Evolutionary conservation across 2,113 vertebrate genomes (phyloP).

Genomic region (Pangasianodon gigas): DNA sequence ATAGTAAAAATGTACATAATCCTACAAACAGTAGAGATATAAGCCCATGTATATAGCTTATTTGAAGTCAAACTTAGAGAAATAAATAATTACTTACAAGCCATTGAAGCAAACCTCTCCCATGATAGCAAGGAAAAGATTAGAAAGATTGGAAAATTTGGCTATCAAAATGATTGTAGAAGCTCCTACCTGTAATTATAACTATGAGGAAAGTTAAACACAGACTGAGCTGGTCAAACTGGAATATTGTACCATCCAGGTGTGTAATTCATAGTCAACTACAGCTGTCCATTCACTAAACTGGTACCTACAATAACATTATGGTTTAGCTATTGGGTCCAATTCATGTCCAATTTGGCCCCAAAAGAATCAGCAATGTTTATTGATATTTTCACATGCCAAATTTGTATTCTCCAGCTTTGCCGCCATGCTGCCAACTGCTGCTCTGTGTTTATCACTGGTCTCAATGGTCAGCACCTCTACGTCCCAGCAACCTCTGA

Average conservation of each 20-base stretch:
- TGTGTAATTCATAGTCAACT: not conserved
- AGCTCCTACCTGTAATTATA: not conserved
- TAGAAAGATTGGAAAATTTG: not conserved
- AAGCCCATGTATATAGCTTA: not conserved
- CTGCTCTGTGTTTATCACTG: constrained; percentile 45
- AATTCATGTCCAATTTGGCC: not conserved
- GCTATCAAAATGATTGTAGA: not conserved
- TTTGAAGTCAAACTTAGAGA: not conserved
- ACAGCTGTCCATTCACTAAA: not conserved
- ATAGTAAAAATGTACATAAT: not conserved
- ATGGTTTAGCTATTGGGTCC: not conserved
- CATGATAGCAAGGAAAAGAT: not conserved
- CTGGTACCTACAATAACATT: not conserved
- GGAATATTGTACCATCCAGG: not conserved
- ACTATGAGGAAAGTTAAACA: not conserved
- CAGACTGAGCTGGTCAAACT: not conserved
- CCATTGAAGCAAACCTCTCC: not conserved
- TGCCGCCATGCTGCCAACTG: constrained; percentile 60
- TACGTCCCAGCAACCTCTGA: constrained; percentile 41
- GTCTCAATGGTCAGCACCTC: constrained; percentile 33
- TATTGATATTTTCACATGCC: not conserved
- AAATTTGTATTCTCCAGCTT: constrained; percentile 40
- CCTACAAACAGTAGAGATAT: not conserved
- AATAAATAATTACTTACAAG: not conserved
- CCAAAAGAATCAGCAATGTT: not conserved